Conservation (phyloP, 37 sponge, comb jelly and placozoan genomes). For the Ianthella basta region DNA sequence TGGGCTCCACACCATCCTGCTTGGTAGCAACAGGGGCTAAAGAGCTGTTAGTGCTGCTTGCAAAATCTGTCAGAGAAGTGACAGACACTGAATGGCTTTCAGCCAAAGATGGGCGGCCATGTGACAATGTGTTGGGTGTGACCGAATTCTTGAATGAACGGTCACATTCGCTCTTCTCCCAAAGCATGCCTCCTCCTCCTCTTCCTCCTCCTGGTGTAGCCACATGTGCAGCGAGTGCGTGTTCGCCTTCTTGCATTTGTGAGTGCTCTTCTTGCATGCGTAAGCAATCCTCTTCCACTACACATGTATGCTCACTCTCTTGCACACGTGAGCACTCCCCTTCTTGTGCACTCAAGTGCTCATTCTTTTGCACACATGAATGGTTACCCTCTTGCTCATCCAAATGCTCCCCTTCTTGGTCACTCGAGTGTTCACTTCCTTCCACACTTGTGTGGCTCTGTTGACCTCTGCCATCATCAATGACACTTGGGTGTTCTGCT, state of each 20-base stretch:
- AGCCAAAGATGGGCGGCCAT: background rate
- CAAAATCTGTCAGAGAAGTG: background rate
- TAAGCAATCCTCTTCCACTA: background rate
- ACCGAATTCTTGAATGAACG: too few relatives aligned
- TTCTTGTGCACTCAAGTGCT: background rate
- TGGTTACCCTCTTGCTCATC: background rate
- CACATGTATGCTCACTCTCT: background rate
- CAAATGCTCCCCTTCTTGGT: background rate
- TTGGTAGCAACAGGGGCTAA: too few relatives aligned
- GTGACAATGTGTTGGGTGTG: too few relatives aligned
- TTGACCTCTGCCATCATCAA: background rate
- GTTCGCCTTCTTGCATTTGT: background rate
- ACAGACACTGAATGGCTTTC: background rate
- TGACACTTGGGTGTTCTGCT: background rate
- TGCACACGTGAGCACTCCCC: background rate
- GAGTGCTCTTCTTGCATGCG: background rate
- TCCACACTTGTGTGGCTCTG: too few relatives aligned
- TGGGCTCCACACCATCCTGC: too few relatives aligned
- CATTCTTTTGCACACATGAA: background rate
- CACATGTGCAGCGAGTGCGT: too few relatives aligned
- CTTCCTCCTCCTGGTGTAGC: too few relatives aligned
- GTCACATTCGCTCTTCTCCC: too few relatives aligned
- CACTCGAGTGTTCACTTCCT: background rate
- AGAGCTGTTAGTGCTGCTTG: background rate
- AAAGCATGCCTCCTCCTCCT: too few relatives aligned